Evolutionary conservation across 2,888 invertebrate genomes (phyloP), one percentile per base, ranked within the genome.

Genomic region (Stictocephala bisonia): DNA sequence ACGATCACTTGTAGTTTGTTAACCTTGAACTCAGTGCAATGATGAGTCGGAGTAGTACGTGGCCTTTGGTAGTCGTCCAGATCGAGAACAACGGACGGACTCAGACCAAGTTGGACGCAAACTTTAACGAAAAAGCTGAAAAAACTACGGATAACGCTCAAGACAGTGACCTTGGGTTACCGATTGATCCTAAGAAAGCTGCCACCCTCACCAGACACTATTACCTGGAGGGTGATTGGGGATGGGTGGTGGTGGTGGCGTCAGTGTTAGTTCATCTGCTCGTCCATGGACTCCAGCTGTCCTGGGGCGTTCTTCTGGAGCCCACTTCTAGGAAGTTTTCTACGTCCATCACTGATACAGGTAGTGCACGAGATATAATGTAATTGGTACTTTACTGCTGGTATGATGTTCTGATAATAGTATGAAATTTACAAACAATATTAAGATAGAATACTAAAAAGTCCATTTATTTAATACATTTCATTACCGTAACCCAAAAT

Each of bases 201-300:
- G 70, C 58, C 26, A 69, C 70, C 20, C 29, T 70, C 18, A 90
- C 90, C 72, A 86, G 91, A 29, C 91, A 94, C 79, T 93, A 94
- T 85, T 94, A 94, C 83, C 93, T 93, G 3, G 94, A 94, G 85
- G 93, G 93, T 2, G 93, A 93, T 9, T 94, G 94, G 94, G 94
- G 94, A 18, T 94, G 93, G 92, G 89, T 93, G 68, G 88, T 94
- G 74, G 89, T 91, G 58, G 87, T 89, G 68, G 92, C 92, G 77
- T 90, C 91, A 26, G 88, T 92, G 27, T 84, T 92, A 74, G 91
- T 92, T 22, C 91, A 94, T 82, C 85, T 92, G 66, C 84, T 94
- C 66, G 89, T 90, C 60, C 90, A 92, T 80, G 94, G 94, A 7
- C 84, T 93, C 68, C 93, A 93, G 81, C 87, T 92, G 79, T 90